A percentile compares a stretch with the other conserved stretches of the same genome.
These are phyloP conservation scores for Pocillopora meandrina DNA, from an alignment of 92 coral and sea anemone species.

Conservation along the genomic window DNA sequence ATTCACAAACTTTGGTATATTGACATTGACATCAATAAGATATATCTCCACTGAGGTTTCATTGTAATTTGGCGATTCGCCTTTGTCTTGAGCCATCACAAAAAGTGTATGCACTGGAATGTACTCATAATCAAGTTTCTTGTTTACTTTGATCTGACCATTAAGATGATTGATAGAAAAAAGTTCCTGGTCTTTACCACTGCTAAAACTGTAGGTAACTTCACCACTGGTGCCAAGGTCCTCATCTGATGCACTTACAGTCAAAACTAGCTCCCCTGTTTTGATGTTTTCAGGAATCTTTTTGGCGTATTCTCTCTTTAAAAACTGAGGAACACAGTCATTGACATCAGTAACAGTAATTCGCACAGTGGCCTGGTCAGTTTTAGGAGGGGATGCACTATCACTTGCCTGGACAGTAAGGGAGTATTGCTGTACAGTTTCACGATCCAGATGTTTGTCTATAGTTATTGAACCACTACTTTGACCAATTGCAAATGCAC, in stretches of 20 bases:
- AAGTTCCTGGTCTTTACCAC: slow-evolving; percentile 83
- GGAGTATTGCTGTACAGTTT: slow-evolving; percentile 62
- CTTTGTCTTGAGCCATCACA: slow-evolving; percentile 86
- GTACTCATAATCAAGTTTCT: neutral
- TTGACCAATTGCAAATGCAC: slow-evolving; percentile 68
- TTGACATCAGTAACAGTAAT: slow-evolving; percentile 81
- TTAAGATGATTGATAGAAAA: slow-evolving; percentile 74
- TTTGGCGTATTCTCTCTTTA: slow-evolving; percentile 50
- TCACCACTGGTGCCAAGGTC: slow-evolving; percentile 77
- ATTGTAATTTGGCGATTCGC: slow-evolving; percentile 65
- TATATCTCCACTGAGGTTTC: slow-evolving; percentile 78
- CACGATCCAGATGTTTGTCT: slow-evolving; percentile 74
- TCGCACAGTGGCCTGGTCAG: slow-evolving; percentile 74
- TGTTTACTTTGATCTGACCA: slow-evolving; percentile 80
- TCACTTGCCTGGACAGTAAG: slow-evolving; percentile 85
- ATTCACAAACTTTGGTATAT: slow-evolving; percentile 72
- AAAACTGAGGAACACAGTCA: no score
- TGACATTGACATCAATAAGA: slow-evolving; percentile 83
- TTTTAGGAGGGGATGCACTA: slow-evolving; percentile 73
- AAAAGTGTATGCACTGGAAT: slow-evolving; percentile 45
- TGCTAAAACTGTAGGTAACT: slow-evolving; percentile 67
- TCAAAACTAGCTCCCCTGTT: slow-evolving; percentile 45
- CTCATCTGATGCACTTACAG: slow-evolving; percentile 78
- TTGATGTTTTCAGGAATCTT: slow-evolving; percentile 60
- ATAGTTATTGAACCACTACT: slow-evolving; percentile 75